phyloP scores from a whole-genome alignment of 2,888 invertebrate genomes.

The Octonoba sinensis region DNA sequence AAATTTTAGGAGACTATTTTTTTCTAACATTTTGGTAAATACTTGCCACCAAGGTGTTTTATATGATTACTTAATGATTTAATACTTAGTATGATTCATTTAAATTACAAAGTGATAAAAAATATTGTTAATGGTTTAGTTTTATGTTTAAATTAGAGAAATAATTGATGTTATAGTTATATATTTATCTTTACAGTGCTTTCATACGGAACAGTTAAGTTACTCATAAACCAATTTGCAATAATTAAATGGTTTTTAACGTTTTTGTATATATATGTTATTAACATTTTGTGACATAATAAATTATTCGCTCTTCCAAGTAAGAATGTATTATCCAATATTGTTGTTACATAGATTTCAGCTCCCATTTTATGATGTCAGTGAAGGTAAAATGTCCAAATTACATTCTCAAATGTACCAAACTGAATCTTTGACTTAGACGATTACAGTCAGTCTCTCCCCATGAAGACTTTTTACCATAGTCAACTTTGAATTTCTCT shows the following conservation, averaged over 20 bases:
- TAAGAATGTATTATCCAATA: conserved; percentile 47
- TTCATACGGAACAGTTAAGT: conserved; percentile 24
- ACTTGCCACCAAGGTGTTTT: too few relatives aligned
- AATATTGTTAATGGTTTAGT: conserved; percentile 27
- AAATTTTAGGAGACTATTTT: too few relatives aligned
- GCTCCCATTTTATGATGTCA: conserved; percentile 34
- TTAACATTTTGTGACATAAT: conserved; percentile 43
- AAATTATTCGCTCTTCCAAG: conserved; percentile 51
- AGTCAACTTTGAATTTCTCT: conserved; percentile 29
- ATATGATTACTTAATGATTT: too few relatives aligned
- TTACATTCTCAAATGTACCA: conserved; percentile 43
- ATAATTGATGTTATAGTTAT: conserved; percentile 55
- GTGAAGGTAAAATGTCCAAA: conserved; percentile 43
- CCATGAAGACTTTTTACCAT: conserved; percentile 27
- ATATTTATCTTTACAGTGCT: conserved; percentile 31
- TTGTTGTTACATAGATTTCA: conserved; percentile 46
- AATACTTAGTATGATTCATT: too few relatives aligned
- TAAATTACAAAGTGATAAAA: neutral
- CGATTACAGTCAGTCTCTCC: conserved; percentile 27
- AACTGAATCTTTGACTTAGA: conserved; percentile 45
- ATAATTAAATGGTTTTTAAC: conserved; percentile 46
- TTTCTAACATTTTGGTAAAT: too few relatives aligned
- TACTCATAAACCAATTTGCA: conserved; percentile 44
- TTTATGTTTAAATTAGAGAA: conserved; percentile 29
- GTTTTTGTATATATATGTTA: conserved; percentile 59